Evolutionary conservation across 1,140 invertebrate species (phyloP).

Genomic region (Heliconius melpomene): DNA sequence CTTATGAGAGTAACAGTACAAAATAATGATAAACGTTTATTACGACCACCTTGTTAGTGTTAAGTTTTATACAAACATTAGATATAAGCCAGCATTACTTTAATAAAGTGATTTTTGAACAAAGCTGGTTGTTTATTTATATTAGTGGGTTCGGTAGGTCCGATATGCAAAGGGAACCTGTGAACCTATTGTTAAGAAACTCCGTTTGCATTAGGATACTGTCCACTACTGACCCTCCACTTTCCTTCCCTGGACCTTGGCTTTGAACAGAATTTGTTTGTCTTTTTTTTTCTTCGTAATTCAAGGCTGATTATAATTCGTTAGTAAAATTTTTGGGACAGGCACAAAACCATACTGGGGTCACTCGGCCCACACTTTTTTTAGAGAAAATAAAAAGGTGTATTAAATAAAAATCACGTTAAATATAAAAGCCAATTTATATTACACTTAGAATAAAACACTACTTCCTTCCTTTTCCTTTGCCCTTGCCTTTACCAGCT

Average conservation of each 20-base stretch:
- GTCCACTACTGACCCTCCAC: too few relatives aligned
- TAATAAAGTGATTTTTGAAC: constrained; percentile 7
- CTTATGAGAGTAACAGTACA: neutral
- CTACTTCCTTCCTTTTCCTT: constrained; percentile 48
- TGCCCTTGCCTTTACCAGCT: constrained; percentile 41
- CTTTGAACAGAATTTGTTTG: too few relatives aligned
- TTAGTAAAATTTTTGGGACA: too few relatives aligned
- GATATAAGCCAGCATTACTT: constrained; percentile 5
- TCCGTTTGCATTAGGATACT: too few relatives aligned
- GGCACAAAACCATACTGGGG: too few relatives aligned
- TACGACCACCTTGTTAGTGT: constrained; percentile 4
- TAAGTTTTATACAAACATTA: constrained; percentile 15
- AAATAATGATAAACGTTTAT: neutral
- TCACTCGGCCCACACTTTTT: too few relatives aligned
- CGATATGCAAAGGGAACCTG: too few relatives aligned
- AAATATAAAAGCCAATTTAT: neutral
- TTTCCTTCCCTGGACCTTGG: too few relatives aligned
- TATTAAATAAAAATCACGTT: neutral
- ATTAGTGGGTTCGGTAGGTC: too few relatives aligned
- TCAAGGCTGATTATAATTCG: neutral
- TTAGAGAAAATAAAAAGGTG: neutral
- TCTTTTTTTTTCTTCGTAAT: neutral
- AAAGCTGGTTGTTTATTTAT: neutral
- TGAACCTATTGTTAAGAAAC: too few relatives aligned
- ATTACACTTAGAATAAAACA: constrained; percentile 16